A percentile compares a stretch with the other conserved stretches of the same genome.
Evolutionary conservation across 2,797 vertebrate genomes (phyloP).

Genomic region (Echeneis naucrates): DNA sequence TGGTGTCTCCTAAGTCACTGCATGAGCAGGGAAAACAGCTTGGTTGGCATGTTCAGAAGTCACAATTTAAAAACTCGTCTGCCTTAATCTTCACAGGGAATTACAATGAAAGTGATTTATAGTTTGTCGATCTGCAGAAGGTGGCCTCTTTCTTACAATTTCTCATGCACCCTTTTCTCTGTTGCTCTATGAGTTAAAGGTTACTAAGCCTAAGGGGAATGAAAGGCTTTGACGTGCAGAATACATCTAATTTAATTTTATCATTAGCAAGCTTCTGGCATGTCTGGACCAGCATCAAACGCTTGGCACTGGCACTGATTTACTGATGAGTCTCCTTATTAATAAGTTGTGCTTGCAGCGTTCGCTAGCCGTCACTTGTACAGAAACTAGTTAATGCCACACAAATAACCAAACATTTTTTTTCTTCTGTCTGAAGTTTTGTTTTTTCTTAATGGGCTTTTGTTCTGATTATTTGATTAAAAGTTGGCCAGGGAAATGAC

Average conservation of each 20-base stretch:
- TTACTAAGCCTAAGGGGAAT: not conserved
- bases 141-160: not conserved
- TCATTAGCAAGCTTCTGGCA: constrained; percentile 5
- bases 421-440: not conserved
- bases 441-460: not conserved
- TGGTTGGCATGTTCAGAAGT: constrained; percentile 68
- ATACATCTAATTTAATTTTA: not conserved
- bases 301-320: not conserved
- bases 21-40: constrained; percentile 46
- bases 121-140: constrained; percentile 36
- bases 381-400: not conserved
- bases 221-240: constrained; percentile 10
- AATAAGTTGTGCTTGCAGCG: constrained; percentile 5
- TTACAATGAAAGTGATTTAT: constrained; percentile 17
- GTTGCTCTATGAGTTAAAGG: not conserved
- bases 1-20: constrained; percentile 46
- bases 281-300: constrained; percentile 18
- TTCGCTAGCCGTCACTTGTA: not conserved
- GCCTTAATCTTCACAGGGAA: constrained; percentile 43
- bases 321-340: constrained; percentile 12
- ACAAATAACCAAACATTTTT: not conserved
- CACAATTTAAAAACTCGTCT: constrained; percentile 32
- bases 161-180: not conserved
- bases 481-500: not conserved
- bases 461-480: not conserved